phyloP scores from a whole-genome alignment of 2,113 vertebrate species.

The Turdus rufiventris region DNA sequence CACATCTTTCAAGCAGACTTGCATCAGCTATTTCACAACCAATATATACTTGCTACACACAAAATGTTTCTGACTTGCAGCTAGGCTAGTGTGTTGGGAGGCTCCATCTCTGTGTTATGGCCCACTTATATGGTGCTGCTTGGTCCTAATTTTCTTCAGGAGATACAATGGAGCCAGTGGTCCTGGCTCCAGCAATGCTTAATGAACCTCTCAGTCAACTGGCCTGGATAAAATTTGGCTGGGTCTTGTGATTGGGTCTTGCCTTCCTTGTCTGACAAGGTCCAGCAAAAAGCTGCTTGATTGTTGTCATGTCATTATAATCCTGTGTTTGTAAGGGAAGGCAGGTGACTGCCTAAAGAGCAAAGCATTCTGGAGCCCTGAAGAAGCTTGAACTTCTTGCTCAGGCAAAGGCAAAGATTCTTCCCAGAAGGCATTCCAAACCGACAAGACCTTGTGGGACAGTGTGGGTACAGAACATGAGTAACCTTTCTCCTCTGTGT shows the following conservation, averaged over 20 bases:
- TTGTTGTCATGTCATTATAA: background rate
- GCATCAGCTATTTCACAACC: background rate
- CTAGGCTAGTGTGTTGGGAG: background rate
- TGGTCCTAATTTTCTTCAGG: background rate
- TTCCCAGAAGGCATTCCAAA: background rate
- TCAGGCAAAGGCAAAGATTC: background rate
- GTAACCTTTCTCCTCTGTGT: background rate
- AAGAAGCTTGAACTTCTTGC: background rate
- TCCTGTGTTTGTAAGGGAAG: background rate
- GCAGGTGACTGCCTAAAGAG: background rate
- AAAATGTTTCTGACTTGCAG: background rate
- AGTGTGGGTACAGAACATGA: background rate
- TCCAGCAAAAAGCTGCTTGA: background rate
- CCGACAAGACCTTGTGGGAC: background rate
- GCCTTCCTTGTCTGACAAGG: background rate
- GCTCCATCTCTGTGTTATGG: background rate
- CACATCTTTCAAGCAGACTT: background rate
- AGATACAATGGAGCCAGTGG: fast-evolving
- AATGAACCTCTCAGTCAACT: background rate
- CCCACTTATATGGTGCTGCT: background rate
- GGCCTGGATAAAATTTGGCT: background rate
- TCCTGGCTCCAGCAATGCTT: background rate
- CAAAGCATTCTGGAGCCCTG: background rate
- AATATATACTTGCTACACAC: background rate
- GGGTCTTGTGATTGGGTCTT: background rate